phyloP scores from a whole-genome alignment of 2,888 invertebrate species.

The Oxytorus armatus region DNA sequence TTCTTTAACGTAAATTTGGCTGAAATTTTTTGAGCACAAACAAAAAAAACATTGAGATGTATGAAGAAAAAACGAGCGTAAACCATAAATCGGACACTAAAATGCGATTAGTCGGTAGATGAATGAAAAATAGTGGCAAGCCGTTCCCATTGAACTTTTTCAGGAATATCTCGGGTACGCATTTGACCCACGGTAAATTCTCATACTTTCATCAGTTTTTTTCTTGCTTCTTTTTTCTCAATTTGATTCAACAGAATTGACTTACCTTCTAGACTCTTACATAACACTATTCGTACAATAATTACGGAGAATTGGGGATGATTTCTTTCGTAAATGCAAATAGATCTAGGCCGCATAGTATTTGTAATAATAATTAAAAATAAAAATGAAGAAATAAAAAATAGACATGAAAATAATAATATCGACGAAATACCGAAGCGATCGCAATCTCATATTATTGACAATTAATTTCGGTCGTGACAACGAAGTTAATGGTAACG shows the following conservation, averaged over 20 bases:
- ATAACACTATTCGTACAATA: constrained; percentile 49
- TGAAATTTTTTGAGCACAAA: no score
- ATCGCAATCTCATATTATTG: constrained; percentile 73
- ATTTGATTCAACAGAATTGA: constrained; percentile 65
- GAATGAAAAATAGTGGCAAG: neutral
- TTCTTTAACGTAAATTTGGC: no score
- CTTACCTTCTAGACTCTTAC: constrained; percentile 65
- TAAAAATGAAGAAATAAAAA: constrained; percentile 61
- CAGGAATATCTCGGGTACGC: neutral
- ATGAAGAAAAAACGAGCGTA: neutral
- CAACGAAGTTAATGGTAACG: constrained; percentile 63
- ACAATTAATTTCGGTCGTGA: constrained; percentile 44
- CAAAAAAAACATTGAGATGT: no score
- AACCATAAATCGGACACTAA: neutral
- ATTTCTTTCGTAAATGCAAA: constrained; percentile 75
- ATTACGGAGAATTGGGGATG: constrained; percentile 82
- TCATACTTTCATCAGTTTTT: constrained; percentile 3
- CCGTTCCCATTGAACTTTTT: constrained; percentile 26
- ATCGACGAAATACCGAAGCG: constrained; percentile 74
- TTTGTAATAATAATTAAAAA: constrained; percentile 51
- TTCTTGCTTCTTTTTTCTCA: constrained; percentile 36
- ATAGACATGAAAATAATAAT: no score
- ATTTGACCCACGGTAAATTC: constrained; percentile 33
- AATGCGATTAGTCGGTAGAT: neutral
- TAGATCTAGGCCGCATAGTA: constrained; percentile 63